phyloP scores from a whole-genome alignment of 2,113 vertebrate genomes.

The Nansenia antarctica region DNA sequence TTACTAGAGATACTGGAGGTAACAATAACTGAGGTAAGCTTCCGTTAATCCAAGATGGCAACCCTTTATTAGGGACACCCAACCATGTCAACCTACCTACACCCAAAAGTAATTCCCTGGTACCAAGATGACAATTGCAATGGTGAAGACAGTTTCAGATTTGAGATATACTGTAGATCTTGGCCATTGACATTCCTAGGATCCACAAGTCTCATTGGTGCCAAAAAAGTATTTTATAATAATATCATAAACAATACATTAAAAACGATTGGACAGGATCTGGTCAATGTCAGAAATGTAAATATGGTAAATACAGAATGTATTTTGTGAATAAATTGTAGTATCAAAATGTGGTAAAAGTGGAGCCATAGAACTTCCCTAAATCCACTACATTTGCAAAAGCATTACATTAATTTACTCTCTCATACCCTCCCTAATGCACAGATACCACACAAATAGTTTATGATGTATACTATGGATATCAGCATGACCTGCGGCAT shows the following conservation, averaged over 20 bases:
- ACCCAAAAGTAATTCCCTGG: neutral
- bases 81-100: neutral
- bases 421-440: neutral
- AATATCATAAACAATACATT: neutral
- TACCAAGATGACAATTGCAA: neutral
- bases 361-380: too few species aligned
- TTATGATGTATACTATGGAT: neutral
- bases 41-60: neutral
- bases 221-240: neutral
- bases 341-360: too few species aligned
- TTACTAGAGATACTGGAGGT: conserved; percentile 60
- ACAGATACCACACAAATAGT: neutral
- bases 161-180: neutral
- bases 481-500: neutral
- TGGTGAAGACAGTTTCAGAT: neutral
- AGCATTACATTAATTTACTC: too few species aligned
- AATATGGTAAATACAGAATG: too few species aligned
- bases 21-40: conserved; percentile 38
- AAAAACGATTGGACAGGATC: neutral
- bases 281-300: too few species aligned
- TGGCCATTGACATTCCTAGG: too few species aligned
- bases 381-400: too few species aligned
- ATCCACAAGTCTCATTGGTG: neutral
- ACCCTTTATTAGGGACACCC: neutral
- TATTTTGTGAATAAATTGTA: too few species aligned